Base-by-base conservation (phyloP, 2,797 vertebrate genomes). In the Dermochelys coriacea region DNA sequence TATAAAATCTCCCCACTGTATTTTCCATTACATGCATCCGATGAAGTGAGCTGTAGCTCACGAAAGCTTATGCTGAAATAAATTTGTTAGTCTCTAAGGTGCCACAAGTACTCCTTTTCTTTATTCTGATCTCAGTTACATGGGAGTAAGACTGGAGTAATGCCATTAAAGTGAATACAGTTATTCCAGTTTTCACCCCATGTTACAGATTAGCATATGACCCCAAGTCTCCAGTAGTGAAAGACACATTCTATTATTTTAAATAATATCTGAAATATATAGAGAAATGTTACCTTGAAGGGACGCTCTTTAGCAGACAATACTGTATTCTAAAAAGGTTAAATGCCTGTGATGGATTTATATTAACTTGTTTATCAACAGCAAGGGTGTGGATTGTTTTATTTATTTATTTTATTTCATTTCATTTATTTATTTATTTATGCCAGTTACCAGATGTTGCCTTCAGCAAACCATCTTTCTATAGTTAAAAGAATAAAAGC, bases 341-440 rank as follows among this genome's bases (percentile, higher is more conserved):
- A 93, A 93, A 94, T 81, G n/a, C 4, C 18, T 49, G 27, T 54
- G 2, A 80, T 74, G 18, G 84, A 89, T 88, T 91, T 71, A 50
- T 85, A 86, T 79, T 85, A 81, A 78, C 74, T 92, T 82, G 3
- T 3, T 88, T 83, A 85, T 79, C 90, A 83, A 90, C 51, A 94
- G 12, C 34, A 80, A 81, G 14, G 81, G 4, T 16, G 27, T 50
- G 11, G 12, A 31, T 61, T 71, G 34, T 34, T 68, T 71, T n/a
- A 5, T 37, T 37, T 71, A 21, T 50, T 50, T 61, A 61, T 34
- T 61, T 61, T n/a, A n/a, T n/a, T n/a, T n/a, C n/a, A n/a, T n/a
- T n/a, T n/a, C n/a, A 37, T 64, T 64, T 61, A 0, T 83, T 82
- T 61, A 61, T 34, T 61, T 61, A 34, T 57, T 87, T 81, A 71